Evolutionary conservation across 2,888 invertebrate genomes (phyloP), one percentile per base, ranked within the genome.

Genomic region (Drosophila aldrichi): DNA sequence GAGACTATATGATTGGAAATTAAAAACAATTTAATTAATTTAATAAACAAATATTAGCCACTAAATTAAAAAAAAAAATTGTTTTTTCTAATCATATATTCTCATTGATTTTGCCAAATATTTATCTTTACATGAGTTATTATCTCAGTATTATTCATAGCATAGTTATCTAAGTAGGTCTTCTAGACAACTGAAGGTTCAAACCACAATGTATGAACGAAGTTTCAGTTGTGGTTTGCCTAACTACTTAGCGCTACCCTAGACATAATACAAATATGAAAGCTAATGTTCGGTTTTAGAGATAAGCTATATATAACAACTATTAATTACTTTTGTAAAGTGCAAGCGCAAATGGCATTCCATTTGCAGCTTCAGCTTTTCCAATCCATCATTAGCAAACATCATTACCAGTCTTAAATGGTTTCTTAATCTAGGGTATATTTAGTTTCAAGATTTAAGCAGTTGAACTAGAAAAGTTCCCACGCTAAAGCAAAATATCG

Each of bases 401-500:
- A 49, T 34, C 34, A 65, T 49, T 58, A 62, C 40, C 54, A 20
- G 10, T 22, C 43, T n/a, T 4, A 12, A 44, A 32, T 52, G 40
- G 51, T 43, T 22, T 20, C 10, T 6, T 18, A 41, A 1, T n/a
- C 16, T 57, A 71, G 77, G 29, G 69, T 62, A 63, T 54, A 62
- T 52, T 34, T 22, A 55, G 58, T 9, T 54, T 55, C 60, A 61
- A 25, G 16, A 40, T 3, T 18, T 40, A n/a, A n/a, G 25, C 54
- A 40, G 40, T 25, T 65, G 49, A 43, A 66, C 49, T 54, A 65
- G 58, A 58, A 48, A 63, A 71, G 66, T 86, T 66, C 77, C 78
- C 88, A 83, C 81, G 87, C 68, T 69, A 59, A 32, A 34, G 44
- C 20, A 52, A 62, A 62, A 59, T 66, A 66, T 52, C 60, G 66